Base-by-base conservation (phyloP, 2,888 invertebrate genomes). In the Drosophila siamana region DNA sequence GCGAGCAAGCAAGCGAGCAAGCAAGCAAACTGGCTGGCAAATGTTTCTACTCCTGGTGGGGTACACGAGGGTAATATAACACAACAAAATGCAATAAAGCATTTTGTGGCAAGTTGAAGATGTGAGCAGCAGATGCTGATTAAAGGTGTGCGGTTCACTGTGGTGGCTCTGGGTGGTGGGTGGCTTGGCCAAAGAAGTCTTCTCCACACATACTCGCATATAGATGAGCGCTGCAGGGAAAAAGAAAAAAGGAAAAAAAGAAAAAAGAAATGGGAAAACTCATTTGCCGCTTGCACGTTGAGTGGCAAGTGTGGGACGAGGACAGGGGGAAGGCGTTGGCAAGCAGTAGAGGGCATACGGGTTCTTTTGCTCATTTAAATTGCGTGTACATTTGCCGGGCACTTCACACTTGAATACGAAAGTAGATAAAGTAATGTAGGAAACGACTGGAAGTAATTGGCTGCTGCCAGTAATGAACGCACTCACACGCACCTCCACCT, bases 31-130 rank as follows among this genome's bases (percentile, higher is more conserved):
- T 61, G 26, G 50, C 55, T 59, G 75, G 71, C 68, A 83, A 83
- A 79, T 70, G 80, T 83, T 80, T 59, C 60, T 24, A 9, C 36
- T 22, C 38, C 56, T 54, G 38, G n/a, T 40, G 24, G 77, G 81
- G 74, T 71, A 80, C 80, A 76, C 80, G 68, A 75, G 82, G 85
- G 87, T 86, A 86, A 86, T 88, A 86, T 82, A 88, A 81, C 87
- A 86, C 81, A 88, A 88, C 88, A 88, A 89, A 88, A 86, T 79
- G 88, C 86, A 88, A 88, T 88, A 88, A 88, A 88, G 87, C 88
- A 88, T 88, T 88, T 86, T 88, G 89, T 86, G 89, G 88, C 86
- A 89, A 89, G 85, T 88, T 81, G 86, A 89, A 88, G 89, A 89
- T 86, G 89, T 78, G 80, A 86, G 78, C 80, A 89, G 86, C 88